A percentile compares a stretch with the other conserved stretches of the same genome.
Evolutionary conservation across 2,888 invertebrate species (phyloP).

Genomic region (Protodeltote pygarga): DNA sequence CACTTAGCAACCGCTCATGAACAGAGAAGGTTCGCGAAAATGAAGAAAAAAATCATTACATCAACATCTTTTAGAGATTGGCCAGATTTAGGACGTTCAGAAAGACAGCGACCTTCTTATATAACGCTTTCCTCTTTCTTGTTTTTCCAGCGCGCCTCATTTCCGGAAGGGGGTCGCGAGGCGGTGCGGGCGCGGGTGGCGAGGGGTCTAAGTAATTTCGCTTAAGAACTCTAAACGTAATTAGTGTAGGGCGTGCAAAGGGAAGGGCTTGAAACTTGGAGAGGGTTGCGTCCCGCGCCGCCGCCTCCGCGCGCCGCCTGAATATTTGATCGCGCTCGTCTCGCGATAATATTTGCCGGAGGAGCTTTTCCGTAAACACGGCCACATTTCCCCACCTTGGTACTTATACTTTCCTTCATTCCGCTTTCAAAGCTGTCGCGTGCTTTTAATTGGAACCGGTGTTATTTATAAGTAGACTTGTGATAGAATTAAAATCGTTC

Average conservation of each 20-base stretch:
- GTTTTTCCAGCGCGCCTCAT: slow-evolving; percentile 86
- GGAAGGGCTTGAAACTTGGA: slow-evolving; percentile 88
- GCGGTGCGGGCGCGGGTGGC: slow-evolving; percentile 77
- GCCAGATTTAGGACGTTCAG: slow-evolving; percentile 84
- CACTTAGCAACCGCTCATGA: slow-evolving; percentile 87
- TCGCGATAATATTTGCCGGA: slow-evolving; percentile 86
- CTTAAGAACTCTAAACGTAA: slow-evolving; percentile 90
- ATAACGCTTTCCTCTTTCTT: slow-evolving; percentile 84
- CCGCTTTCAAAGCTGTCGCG: slow-evolving; percentile 81
- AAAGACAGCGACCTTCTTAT: slow-evolving; percentile 81
- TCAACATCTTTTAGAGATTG: slow-evolving; percentile 86
- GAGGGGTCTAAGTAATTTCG: slow-evolving; percentile 89
- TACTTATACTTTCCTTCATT: slow-evolving; percentile 79
- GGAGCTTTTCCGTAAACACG: slow-evolving; percentile 85
- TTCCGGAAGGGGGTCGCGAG: slow-evolving; percentile 81
- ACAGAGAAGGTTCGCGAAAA: slow-evolving; percentile 82
- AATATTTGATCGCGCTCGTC: slow-evolving; percentile 86
- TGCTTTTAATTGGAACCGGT: slow-evolving; percentile 83
- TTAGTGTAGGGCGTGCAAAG: slow-evolving; percentile 89
- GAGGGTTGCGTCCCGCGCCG: slow-evolving; percentile 86
- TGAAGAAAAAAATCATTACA: slow-evolving; percentile 86
- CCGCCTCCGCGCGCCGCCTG: slow-evolving; percentile 79
- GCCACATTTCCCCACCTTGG: slow-evolving; percentile 79
- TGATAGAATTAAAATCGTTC: slow-evolving; percentile 84
- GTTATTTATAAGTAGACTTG: slow-evolving; percentile 83